Percentiles rank a stretch among this genome's conserved stretches.
These are phyloP conservation scores for Oreochromis spilurus DNA, from an alignment of 2,113 vertebrate genomes.

Conservation along the genomic window DNA sequence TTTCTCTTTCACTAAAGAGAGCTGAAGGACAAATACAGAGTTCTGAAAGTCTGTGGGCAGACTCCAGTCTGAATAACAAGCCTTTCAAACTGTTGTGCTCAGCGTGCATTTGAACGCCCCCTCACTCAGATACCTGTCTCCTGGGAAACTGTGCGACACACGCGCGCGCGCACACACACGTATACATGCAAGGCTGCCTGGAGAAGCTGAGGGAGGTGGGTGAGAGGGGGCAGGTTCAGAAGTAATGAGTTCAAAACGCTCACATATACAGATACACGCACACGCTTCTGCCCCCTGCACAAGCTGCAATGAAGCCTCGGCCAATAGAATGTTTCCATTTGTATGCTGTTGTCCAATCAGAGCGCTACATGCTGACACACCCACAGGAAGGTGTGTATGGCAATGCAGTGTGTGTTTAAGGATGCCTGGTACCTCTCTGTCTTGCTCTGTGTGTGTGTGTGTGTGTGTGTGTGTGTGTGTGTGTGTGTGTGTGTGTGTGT, in stretches of 20 bases:
- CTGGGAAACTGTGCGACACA: slow-evolving; percentile 49
- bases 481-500: neutral
- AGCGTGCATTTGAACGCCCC: slow-evolving; percentile 45
- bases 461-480: neutral
- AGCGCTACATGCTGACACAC: slow-evolving; percentile 44
- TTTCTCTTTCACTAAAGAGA: neutral
- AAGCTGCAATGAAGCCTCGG: neutral
- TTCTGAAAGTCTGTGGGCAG: slow-evolving; percentile 15
- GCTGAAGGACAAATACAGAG: slow-evolving; percentile 31
- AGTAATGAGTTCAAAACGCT: slow-evolving; percentile 6
- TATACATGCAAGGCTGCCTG: neutral
- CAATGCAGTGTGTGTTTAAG: neutral
- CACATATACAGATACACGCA: neutral
- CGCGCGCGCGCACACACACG: neutral
- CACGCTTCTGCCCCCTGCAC: neutral
- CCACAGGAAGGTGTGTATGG: slow-evolving; percentile 38
- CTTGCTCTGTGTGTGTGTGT: neutral
- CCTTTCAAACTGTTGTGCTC: slow-evolving; percentile 47
- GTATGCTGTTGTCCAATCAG: slow-evolving; percentile 34
- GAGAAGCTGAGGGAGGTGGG: neutral
- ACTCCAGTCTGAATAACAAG: slow-evolving; percentile 42
- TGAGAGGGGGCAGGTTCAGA: neutral
- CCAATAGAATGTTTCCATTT: slow-evolving; percentile 34
- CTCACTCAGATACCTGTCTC: slow-evolving; percentile 62
- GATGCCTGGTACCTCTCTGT: neutral